These are phyloP conservation scores for Eupithecia exiguata DNA, from an alignment of 2,888 invertebrate species.

Conservation along the genomic window DNA sequence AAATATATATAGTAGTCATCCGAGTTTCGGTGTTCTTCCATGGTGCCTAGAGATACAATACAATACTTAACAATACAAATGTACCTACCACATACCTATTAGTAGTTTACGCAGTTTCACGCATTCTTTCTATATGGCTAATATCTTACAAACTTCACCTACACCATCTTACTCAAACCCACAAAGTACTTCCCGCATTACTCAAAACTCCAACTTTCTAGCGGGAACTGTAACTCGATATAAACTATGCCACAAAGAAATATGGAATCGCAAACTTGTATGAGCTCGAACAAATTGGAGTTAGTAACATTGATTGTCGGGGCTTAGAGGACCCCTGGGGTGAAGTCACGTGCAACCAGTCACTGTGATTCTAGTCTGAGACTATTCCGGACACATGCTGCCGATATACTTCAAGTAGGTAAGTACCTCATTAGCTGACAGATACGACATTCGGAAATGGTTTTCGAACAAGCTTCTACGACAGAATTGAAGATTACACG, in stretches of 20 bases:
- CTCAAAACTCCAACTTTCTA: slow-evolving; percentile 8
- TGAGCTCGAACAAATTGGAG: slow-evolving; percentile 23
- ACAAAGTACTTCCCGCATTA: slow-evolving; percentile 7
- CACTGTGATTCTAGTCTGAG: slow-evolving; percentile 18
- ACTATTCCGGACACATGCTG: slow-evolving; percentile 18
- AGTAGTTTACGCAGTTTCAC: neutral
- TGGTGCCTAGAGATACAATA: neutral
- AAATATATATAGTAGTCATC: too few species aligned
- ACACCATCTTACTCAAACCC: neutral
- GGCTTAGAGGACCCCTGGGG: slow-evolving; percentile 26
- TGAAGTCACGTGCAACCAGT: slow-evolving; percentile 19
- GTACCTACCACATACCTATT: neutral
- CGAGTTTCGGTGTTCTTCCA: neutral
- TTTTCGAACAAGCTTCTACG: neutral
- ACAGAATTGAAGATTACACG: neutral
- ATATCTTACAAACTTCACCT: neutral
- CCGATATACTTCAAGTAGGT: neutral
- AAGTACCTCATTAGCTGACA: neutral
- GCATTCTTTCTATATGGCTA: neutral
- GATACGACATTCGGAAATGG: slow-evolving; percentile 2
- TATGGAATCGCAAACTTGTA: slow-evolving; percentile 33
- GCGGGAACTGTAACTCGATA: slow-evolving; percentile 27
- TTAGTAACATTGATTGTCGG: slow-evolving; percentile 29
- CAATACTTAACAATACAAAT: too few species aligned
- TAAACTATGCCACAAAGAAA: slow-evolving; percentile 26